Base-by-base conservation (phyloP, 2,888 invertebrate genomes). In the Cloeon dipterum region DNA sequence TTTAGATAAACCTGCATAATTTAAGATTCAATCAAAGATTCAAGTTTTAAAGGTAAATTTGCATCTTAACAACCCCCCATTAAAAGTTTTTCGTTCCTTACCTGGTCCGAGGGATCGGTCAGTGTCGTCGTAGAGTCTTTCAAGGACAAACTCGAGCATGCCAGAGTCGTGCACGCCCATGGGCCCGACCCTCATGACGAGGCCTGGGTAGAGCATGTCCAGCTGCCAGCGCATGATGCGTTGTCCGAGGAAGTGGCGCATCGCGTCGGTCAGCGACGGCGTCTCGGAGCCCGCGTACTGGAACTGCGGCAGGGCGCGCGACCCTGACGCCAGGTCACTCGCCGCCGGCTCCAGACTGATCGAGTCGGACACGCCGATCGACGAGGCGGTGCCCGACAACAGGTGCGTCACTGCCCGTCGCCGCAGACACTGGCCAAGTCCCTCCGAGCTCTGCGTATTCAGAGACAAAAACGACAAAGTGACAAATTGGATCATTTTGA, bases 201-300 rank as follows among this genome's bases (percentile, higher is more conserved):
- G 53, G 0, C 82, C 82, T 0, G 82, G 82, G 52, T 79, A 76
- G 2, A 82, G 42, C 4, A 56, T 60, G 39, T 70, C 67, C 54
- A 83, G 62, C 42, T 77, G 75, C 77, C 79, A 82, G 46, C 69
- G 72, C 38, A 82, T 52, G 13, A 70, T 71, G 35, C 82, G 62
- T 43, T 71, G 68, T 8, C 76, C 70, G 47, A 82, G 70, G 8
- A 58, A 76, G 56, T 39, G 68, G 61, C 41, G 71, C 65, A 8
- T 74, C 65, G 44, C 74, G 68, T 76, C 76, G 42, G 76, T 54
- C 39, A 76, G 66, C 0, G 69, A 33, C 13, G 38, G 33, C 5
- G 38, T 13, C n/a, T 29, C 29, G n/a, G 16, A 16, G n/a, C n/a
- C n/a, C n/a, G n/a, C n/a, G n/a, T n/a, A n/a, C n/a, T n/a, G n/a